A percentile compares a stretch with the other conserved stretches of the same genome.
Conservation (phyloP, 2,797 vertebrate genomes). For the Eulemur coronatus region DNA sequence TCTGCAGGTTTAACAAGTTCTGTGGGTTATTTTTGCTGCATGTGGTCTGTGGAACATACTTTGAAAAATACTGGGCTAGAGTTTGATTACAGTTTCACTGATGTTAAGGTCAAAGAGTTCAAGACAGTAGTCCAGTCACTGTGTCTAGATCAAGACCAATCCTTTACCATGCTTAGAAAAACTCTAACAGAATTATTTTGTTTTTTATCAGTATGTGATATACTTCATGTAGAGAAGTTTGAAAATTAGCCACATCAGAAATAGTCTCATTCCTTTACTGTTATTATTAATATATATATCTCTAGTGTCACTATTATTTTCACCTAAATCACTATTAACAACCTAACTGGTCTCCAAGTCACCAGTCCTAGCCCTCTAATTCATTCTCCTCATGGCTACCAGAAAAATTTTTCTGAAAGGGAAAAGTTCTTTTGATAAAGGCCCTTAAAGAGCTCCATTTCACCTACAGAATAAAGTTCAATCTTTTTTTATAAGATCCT, state of each 20-base stretch:
- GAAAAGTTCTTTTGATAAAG: constrained; percentile 31
- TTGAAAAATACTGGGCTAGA: constrained; percentile 5
- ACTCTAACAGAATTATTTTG: constrained; percentile 31
- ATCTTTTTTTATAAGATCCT: background rate
- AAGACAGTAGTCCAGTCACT: background rate
- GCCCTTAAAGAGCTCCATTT: constrained; percentile 10
- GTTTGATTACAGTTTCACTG: constrained; percentile 9
- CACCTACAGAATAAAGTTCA: background rate
- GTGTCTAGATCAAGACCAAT: background rate
- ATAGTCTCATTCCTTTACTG: constrained; percentile 20
- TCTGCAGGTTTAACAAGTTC: constrained; percentile 43
- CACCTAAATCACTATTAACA: constrained; percentile 9
- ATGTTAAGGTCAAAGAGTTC: background rate
- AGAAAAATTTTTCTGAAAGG: background rate
- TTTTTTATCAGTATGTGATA: background rate
- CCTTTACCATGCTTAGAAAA: background rate
- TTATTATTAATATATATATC: background rate
- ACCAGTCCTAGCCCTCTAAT: background rate
- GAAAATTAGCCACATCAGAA: constrained; percentile 41
- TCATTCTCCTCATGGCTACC: background rate
- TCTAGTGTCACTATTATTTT: background rate
- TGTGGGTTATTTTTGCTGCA: background rate
- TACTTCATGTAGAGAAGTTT: constrained; percentile 3
- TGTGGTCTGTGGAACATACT: background rate
- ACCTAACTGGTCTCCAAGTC: background rate